Conservation (phyloP, 2,888 invertebrate species). For the Fragum whitleyi region DNA sequence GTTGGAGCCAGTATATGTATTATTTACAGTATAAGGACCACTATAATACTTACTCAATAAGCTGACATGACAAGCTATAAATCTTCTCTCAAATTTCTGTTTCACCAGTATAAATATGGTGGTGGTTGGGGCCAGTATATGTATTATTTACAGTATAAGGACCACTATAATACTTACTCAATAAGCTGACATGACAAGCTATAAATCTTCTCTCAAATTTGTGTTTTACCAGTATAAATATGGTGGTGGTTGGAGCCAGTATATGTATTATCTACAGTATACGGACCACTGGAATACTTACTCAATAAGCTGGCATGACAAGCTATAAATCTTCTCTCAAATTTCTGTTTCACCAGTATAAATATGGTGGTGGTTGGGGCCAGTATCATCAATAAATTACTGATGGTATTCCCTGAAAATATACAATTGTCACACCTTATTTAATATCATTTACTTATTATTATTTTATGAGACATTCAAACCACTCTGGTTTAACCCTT, state of each 20-base stretch:
- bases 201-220: slow-evolving; percentile 84
- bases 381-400: slow-evolving; percentile 86
- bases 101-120: slow-evolving; percentile 81
- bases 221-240: slow-evolving; percentile 81
- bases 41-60: slow-evolving; percentile 82
- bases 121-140: too few species aligned
- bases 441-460: too few species aligned
- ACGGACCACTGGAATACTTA: slow-evolving; percentile 73
- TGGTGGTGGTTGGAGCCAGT: too few species aligned
- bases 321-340: slow-evolving; percentile 84
- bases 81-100: slow-evolving; percentile 83
- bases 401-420: slow-evolving; percentile 86
- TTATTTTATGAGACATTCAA: too few species aligned
- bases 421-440: too few species aligned
- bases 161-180: slow-evolving; percentile 81
- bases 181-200: slow-evolving; percentile 83
- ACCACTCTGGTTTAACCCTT: too few species aligned
- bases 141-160: too few species aligned
- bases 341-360: slow-evolving; percentile 81
- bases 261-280: too few species aligned
- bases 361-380: slow-evolving; percentile 85
- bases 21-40: too few species aligned
- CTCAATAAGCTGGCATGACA: slow-evolving; percentile 84
- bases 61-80: slow-evolving; percentile 84
- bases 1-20: too few species aligned